Evolutionary conservation across 2,888 invertebrate species (phyloP).

Genomic region (Aphodius granarius): DNA sequence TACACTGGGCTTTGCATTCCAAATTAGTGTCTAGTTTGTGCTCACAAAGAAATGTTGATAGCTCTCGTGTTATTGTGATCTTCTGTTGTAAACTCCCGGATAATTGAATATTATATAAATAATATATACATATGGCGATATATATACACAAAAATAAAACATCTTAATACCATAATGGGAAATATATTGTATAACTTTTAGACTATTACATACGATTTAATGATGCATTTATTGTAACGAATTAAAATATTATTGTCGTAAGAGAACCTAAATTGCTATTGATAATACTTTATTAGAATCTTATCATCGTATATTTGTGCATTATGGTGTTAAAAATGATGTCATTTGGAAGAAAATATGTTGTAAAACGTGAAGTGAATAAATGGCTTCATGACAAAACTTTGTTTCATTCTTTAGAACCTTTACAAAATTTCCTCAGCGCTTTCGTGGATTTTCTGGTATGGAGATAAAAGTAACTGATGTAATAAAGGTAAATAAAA

Average conservation of each 20-base stretch:
- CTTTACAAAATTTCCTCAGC: background rate
- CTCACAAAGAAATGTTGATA: conserved; percentile 35
- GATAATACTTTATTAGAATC: background rate
- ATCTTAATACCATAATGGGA: conserved; percentile 22
- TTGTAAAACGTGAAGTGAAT: conserved; percentile 29
- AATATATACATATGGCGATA: conserved; percentile 19
- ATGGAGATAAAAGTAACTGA: too few relatives aligned
- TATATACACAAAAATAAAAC: conserved; percentile 7
- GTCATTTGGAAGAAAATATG: conserved; percentile 27
- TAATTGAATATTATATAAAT: conserved; percentile 17
- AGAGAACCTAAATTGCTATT: background rate
- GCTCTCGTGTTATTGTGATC: conserved; percentile 28
- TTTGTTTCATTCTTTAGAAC: background rate
- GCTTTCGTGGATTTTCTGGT: background rate
- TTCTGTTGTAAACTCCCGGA: conserved; percentile 7
- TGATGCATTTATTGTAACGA: conserved; percentile 17
- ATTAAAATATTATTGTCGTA: conserved; percentile 4
- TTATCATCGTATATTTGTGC: conserved; percentile 18
- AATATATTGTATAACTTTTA: conserved; percentile 2
- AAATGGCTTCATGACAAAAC: conserved; percentile 25
- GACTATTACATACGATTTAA: background rate
- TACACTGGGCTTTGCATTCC: conserved; percentile 42
- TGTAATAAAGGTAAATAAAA: conserved; percentile 17
- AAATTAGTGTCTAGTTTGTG: conserved; percentile 25
- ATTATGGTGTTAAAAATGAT: conserved; percentile 27